These are phyloP conservation scores for Shargacucullia verbasci DNA, from an alignment of 2,888 invertebrate genomes.

Conservation along the genomic window DNA sequence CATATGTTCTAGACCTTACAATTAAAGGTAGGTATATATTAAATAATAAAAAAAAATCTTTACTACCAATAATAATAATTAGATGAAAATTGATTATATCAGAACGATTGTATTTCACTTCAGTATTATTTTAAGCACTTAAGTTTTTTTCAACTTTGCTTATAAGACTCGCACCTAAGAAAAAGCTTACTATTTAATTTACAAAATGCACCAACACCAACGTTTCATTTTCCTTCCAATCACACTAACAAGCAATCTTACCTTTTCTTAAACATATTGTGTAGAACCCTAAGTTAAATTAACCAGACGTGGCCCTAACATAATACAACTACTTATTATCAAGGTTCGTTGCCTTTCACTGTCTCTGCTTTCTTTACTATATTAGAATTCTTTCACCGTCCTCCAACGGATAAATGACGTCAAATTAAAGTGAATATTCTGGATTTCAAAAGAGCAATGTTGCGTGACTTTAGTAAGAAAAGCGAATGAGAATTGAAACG, in stretches of 20 bases:
- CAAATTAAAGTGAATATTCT: slow-evolving; percentile 60
- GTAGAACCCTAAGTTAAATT: slow-evolving; percentile 40
- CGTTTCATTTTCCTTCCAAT: slow-evolving; percentile 24
- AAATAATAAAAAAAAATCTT: too few relatives aligned
- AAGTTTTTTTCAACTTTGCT: too few relatives aligned
- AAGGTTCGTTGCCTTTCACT: slow-evolving; percentile 59
- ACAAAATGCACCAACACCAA: neutral
- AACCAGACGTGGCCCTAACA: slow-evolving; percentile 51
- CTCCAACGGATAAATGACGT: slow-evolving; percentile 57
- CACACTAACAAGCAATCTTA: slow-evolving; percentile 8
- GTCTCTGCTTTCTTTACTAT: slow-evolving; percentile 45
- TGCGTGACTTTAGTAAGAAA: slow-evolving; percentile 18
- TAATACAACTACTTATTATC: slow-evolving; percentile 49
- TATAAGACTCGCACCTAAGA: too few relatives aligned
- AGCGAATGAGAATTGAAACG: neutral
- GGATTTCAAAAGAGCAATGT: slow-evolving; percentile 54
- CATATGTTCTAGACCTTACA: too few relatives aligned
- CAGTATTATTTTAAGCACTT: too few relatives aligned
- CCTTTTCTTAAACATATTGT: slow-evolving; percentile 24
- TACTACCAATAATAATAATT: too few relatives aligned
- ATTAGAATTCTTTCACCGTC: slow-evolving; percentile 64
- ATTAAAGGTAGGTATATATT: too few relatives aligned
- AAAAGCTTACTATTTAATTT: too few relatives aligned
- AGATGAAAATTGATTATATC: too few relatives aligned
- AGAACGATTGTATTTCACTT: too few relatives aligned